Conservation (phyloP, 2,888 invertebrate species). For the Parnassius mnemosyne region DNA sequence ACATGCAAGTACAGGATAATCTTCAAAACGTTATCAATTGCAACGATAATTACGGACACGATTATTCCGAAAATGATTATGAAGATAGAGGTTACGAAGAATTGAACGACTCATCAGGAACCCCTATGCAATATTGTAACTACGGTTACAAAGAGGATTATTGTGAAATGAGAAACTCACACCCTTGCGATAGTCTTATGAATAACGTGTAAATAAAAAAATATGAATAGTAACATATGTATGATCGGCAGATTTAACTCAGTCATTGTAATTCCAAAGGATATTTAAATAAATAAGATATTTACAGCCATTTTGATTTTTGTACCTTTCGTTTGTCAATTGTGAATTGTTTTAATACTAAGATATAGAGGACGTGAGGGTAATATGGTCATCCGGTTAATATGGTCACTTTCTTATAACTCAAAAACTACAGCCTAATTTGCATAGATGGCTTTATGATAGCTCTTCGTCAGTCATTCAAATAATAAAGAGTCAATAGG, state of each 20-base stretch:
- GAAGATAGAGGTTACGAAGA: constrained; percentile 65
- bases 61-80: constrained; percentile 66
- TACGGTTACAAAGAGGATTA: constrained; percentile 70
- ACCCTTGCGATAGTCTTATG: constrained; percentile 57
- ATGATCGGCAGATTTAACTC: constrained; percentile 1
- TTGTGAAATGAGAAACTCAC: constrained; percentile 61
- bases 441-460: no score
- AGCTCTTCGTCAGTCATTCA: no score
- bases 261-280: constrained; percentile 12
- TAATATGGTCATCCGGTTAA: no score
- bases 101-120: constrained; percentile 44
- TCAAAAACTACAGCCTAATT: no score
- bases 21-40: constrained; percentile 34
- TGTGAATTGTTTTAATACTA: no score
- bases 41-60: constrained; percentile 50
- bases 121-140: constrained; percentile 60
- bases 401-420: no score
- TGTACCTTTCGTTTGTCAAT: no score
- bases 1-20: constrained; percentile 35
- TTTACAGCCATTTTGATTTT: background rate
- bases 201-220: constrained; percentile 46
- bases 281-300: constrained; percentile 10
- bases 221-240: constrained; percentile 26
- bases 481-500: no score
- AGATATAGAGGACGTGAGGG: no score